A percentile compares a stretch with the other conserved stretches of the same genome.
Evolutionary conservation across 2,113 vertebrate species (phyloP).

Genomic region (Castor canadensis): DNA sequence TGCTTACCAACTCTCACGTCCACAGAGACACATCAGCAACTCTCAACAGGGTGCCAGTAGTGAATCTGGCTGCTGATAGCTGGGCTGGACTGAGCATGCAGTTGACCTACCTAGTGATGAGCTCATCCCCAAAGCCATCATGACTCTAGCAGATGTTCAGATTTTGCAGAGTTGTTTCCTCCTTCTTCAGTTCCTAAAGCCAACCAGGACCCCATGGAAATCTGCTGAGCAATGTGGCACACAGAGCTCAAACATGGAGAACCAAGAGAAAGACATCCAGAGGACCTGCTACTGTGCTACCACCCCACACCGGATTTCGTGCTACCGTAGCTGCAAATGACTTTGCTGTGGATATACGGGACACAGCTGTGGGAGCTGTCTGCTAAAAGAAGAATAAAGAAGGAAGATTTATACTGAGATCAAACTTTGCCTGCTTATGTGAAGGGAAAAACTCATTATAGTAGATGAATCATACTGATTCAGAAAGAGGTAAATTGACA

Average conservation of each 20-base stretch:
- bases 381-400: background rate
- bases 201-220: background rate
- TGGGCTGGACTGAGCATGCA: background rate
- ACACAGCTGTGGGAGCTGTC: background rate
- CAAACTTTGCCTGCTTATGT: background rate
- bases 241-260: background rate
- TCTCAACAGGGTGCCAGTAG: background rate
- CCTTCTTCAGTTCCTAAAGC: conserved; percentile 57
- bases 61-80: conserved; percentile 21
- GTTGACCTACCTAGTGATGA: conserved; percentile 71
- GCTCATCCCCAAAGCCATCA: conserved; percentile 51
- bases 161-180: conserved; percentile 31
- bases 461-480: background rate
- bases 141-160: conserved; percentile 55
- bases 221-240: background rate
- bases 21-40: background rate
- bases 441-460: background rate
- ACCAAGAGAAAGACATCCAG: background rate
- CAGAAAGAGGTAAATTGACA: background rate
- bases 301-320: fast-evolving
- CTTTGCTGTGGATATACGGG: background rate
- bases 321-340: background rate
- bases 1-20: background rate
- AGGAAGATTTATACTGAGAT: background rate
- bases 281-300: background rate